A percentile compares a stretch with the other conserved stretches of the same genome.
Conservation (phyloP, 2,113 vertebrate species). For the Orycteropus afer region DNA sequence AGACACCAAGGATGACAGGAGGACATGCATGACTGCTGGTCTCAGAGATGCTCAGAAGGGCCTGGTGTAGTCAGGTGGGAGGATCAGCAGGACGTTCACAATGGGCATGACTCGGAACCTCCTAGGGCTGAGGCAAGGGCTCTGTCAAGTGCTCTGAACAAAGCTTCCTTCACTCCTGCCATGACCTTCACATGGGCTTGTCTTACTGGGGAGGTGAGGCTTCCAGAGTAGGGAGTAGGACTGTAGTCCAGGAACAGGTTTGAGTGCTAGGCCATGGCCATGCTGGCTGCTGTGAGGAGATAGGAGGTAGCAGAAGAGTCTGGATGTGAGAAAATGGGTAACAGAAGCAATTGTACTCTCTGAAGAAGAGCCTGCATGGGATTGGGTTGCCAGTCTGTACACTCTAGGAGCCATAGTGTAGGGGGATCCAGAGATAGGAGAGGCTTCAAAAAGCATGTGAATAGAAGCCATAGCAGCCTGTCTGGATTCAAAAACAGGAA, state of each 20-base stretch:
- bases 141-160: neutral
- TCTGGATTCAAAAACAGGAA: neutral
- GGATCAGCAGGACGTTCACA: neutral
- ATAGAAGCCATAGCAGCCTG: neutral
- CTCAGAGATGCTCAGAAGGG: neutral
- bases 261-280: neutral
- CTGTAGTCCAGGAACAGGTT: neutral
- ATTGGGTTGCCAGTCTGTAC: neutral
- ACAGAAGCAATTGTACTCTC: neutral
- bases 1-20: neutral
- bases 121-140: neutral
- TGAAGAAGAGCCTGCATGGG: neutral
- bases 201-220: neutral
- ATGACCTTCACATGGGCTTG: neutral
- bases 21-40: neutral
- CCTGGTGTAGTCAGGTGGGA: neutral
- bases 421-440: too few species aligned
- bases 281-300: neutral
- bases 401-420: neutral
- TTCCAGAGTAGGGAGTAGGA: too few species aligned
- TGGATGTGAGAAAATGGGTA: neutral
- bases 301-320: neutral
- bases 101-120: neutral
- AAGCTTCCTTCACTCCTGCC: neutral
- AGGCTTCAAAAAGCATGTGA: neutral